phyloP scores from a whole-genome alignment of 2,888 invertebrate species.

The Microplitis manilae region DNA sequence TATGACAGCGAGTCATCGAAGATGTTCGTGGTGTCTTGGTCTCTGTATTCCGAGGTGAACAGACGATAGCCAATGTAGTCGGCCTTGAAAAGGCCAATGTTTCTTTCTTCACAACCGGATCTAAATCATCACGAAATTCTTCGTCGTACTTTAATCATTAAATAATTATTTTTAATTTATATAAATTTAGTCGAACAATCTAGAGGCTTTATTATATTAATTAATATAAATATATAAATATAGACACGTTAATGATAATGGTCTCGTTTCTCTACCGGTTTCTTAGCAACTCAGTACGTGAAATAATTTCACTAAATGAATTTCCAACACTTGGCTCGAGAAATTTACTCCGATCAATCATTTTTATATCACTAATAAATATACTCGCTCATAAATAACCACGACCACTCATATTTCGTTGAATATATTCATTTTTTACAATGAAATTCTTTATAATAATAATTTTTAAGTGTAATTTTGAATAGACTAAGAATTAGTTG shows the following conservation, averaged over 20 bases:
- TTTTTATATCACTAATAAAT: neutral
- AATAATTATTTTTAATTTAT: neutral
- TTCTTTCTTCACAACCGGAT: slow-evolving; percentile 28
- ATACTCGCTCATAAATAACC: no score
- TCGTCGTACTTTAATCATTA: neutral
- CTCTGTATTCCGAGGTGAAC: slow-evolving; percentile 34
- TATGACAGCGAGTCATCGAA: no score
- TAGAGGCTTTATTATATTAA: neutral
- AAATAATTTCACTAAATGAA: slow-evolving; percentile 8
- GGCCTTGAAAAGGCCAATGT: slow-evolving; percentile 47
- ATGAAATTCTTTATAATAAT: no score
- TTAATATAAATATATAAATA: neutral
- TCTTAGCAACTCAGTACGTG: neutral
- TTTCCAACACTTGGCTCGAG: neutral
- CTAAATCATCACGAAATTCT: slow-evolving; percentile 35
- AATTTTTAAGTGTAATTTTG: no score
- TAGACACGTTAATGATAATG: neutral
- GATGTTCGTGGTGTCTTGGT: neutral
- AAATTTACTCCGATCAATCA: neutral
- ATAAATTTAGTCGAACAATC: slow-evolving; percentile 9
- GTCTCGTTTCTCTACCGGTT: slow-evolving; percentile 14
- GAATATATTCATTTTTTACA: no score
- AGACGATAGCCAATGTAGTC: slow-evolving; percentile 42
- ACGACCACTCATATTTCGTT: no score
- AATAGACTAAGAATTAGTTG: no score